Evolutionary conservation across 1,140 invertebrate species (phyloP).

Genomic region (Cheumatopsyche charites): DNA sequence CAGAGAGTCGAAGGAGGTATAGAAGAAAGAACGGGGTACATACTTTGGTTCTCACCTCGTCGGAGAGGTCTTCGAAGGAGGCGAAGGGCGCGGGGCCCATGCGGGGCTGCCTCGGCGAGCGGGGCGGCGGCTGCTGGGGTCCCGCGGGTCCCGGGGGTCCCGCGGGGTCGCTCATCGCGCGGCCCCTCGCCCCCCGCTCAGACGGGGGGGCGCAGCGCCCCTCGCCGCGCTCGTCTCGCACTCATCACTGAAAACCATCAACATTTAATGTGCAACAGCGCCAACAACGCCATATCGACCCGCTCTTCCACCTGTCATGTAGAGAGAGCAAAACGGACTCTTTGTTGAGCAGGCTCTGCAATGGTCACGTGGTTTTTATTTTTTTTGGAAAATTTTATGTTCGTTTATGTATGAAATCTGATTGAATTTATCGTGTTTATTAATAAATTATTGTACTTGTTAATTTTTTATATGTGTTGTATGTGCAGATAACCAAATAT

Average conservation of each 20-base stretch:
- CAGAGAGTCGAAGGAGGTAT: conserved; percentile 27
- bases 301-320: too few relatives aligned
- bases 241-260: conserved; percentile 35
- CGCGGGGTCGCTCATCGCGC: conserved; percentile 11
- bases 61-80: conserved; percentile 88
- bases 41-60: conserved; percentile 74
- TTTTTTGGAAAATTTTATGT: too few relatives aligned
- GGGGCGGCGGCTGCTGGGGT: conserved; percentile 26
- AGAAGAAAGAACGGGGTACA: conserved; percentile 52
- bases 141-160: too few relatives aligned
- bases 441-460: too few relatives aligned
- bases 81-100: conserved; percentile 90
- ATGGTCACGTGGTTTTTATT: too few relatives aligned
- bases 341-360: too few relatives aligned
- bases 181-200: conserved; percentile 9
- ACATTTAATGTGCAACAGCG: conserved; percentile 30
- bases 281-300: neutral
- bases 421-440: too few relatives aligned
- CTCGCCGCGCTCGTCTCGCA: conserved; percentile 2
- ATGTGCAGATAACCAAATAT: too few relatives aligned
- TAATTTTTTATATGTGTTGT: too few relatives aligned
- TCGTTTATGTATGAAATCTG: too few relatives aligned
- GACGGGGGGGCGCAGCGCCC: neutral
- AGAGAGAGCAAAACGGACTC: too few relatives aligned
- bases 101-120: conserved; percentile 64